Base-by-base conservation (phyloP, 1,140 invertebrate species). In the Drusus annulatus region DNA sequence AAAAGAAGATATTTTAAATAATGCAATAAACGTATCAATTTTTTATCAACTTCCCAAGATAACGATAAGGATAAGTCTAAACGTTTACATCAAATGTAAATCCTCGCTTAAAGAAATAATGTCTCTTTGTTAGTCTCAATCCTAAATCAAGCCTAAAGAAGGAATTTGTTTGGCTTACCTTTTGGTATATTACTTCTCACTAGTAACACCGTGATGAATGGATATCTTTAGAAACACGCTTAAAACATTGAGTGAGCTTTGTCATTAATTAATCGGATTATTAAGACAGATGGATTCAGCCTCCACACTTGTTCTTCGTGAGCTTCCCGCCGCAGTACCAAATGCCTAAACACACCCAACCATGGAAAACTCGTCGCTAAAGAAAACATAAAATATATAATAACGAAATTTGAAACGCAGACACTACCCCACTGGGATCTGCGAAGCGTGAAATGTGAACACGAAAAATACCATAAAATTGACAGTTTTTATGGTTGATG, bases 211-310 rank as follows among this genome's bases (percentile, higher is more conserved):
- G 36, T 36, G 62, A 65, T 65, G 62, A 31, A 65, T 65, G 36
- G 25, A 65, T 28, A 65, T 31, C 62, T 31, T 31, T 31, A 65
- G 25, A 1, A 65, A 65, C 28, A 25, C 16, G 62, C 28, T 65
- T 15, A 6, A 28, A 15, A 65, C 62, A 65, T 31, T 25, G 62
- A 65, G 62, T 31, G 21, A 65, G 62, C 62, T 65, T 65, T 25
- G 62, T 65, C 62, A 65, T 65, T 65, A 65, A 65, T 65, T 65
- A 65, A 65, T 65, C 62, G 62, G 62, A 65, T 65, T 65, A 65
- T 65, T 31, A 65, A 65, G 62, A 65, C 62, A 36, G 36, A 65
- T 65, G 62, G 62, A 65, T 65, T 17, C 25, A 16, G 56, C 56
- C 62, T 10, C 16, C 62, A n/a, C 7, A 21, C 10, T n/a, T 28